A percentile compares a stretch with the other conserved stretches of the same genome.
Conservation (phyloP, 2,113 vertebrate species). For the Rhea pennata region DNA sequence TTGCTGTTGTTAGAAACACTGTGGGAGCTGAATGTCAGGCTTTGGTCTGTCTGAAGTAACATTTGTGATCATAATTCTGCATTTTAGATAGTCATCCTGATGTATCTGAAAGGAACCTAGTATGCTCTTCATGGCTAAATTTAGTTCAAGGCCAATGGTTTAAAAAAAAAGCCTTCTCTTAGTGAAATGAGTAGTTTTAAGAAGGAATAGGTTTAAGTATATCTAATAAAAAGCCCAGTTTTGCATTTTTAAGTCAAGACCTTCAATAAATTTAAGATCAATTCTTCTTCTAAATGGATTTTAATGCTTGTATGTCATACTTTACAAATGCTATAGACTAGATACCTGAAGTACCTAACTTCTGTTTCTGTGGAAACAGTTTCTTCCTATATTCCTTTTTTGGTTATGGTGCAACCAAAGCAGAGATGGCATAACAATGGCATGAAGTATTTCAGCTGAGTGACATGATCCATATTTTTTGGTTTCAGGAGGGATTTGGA, state of each 20-base stretch:
- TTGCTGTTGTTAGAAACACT: neutral
- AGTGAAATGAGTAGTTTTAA: neutral
- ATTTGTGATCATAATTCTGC: neutral
- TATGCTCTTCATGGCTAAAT: neutral
- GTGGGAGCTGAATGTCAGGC: neutral
- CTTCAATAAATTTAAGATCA: neutral
- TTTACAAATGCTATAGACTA: neutral
- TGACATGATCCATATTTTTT: rapidly evolving
- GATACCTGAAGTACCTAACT: neutral
- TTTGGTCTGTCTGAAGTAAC: neutral
- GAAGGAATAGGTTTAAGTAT: neutral
- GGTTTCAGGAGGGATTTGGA: neutral
- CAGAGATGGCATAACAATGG: neutral
- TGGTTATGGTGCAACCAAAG: neutral
- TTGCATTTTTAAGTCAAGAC: neutral
- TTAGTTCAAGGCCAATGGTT: neutral
- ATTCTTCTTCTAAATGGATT: neutral
- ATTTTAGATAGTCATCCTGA: neutral
- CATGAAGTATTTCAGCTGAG: neutral
- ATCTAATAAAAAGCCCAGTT: neutral
- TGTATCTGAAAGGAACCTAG: neutral
- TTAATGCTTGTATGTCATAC: neutral
- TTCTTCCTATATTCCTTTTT: neutral
- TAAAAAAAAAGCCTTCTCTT: neutral
- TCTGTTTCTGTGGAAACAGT: neutral